Evolutionary conservation across 2,888 invertebrate species (phyloP), one percentile per base, ranked within the genome.

Genomic region (Cenopis cana): DNA sequence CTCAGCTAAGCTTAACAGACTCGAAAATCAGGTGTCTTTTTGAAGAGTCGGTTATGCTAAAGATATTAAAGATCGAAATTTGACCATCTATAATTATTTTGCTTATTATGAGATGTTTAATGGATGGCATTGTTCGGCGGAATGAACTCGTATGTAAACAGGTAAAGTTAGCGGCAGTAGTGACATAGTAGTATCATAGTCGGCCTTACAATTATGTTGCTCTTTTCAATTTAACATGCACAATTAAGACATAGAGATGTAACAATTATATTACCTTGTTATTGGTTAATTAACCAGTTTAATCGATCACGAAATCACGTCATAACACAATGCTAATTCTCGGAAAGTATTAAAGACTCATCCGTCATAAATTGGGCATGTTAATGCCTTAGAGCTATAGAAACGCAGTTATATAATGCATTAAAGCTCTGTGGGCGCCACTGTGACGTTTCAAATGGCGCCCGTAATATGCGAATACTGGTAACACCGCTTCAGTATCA

Each of bases 151-250:
- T 61, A 68, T 60, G 41, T 68, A 68, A 11, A 52, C 59, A 52
- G 59, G 54, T 67, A 49, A 55, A 46, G 17, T 54, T 38, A 52
- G 38, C 36, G 14, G 52, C 60, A 50, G 24, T 60, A 68, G 54
- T 17, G 41, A 29, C 11, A 24, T 54, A 46, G n/a, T 69, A 69
- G 68, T 41, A 62, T 29, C 54, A 69, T 69, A 69, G 69, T 55
- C 52, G 33, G 69, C 69, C 69, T 64, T 41, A 41, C 12, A 36
- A n/a, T 57, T 68, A n/a, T 49, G 33, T 69, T 69, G 69, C 64
- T 50, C 50, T 64, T 69, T 33, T 38, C 9, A 2, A 33, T 5
- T 8, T 33, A 33, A 6, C 33, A 6, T 33, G 33, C 33, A 33
- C 33, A 33, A 33, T 33, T 33, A 33, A 33, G 24, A 3, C 24